Conservation (phyloP, 2,113 vertebrate genomes). For the Periophthalmodon schlosseri region DNA sequence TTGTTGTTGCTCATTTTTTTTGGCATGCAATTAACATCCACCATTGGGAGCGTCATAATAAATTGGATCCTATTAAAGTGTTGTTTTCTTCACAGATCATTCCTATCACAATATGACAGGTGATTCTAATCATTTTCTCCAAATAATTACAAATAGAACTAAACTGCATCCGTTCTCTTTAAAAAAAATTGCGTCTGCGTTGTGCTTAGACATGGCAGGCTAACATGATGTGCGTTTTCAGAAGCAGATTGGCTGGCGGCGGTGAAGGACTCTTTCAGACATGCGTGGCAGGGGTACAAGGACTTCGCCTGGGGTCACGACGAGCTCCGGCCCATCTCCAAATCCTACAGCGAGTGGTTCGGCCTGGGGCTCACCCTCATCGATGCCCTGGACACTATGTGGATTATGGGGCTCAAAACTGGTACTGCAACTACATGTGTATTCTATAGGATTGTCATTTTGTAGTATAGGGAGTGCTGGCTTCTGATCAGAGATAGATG, state of each 20-base stretch:
- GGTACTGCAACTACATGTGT: conserved; percentile 67
- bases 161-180: neutral
- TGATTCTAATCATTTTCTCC: neutral
- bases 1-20: neutral
- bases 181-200: neutral
- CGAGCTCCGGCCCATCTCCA: conserved; percentile 90
- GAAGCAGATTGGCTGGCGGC: conserved; percentile 70
- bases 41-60: neutral
- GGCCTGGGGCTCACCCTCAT: conserved; percentile 92
- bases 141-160: neutral
- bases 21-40: neutral
- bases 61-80: neutral
- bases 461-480: no score
- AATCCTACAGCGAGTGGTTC: conserved; percentile 91
- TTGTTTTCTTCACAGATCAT: conserved; percentile 6
- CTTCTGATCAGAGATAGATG: no score
- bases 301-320: conserved; percentile 93
- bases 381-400: conserved; percentile 94
- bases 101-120: conserved; percentile 2
- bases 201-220: neutral
- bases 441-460: neutral
- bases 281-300: conserved; percentile 91
- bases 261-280: conserved; percentile 86
- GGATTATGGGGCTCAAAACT: conserved; percentile 89
- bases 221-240: conserved; percentile 22